Evolutionary conservation across 1,140 invertebrate species (phyloP).

Genomic region (Macrobrachium nipponense): DNA sequence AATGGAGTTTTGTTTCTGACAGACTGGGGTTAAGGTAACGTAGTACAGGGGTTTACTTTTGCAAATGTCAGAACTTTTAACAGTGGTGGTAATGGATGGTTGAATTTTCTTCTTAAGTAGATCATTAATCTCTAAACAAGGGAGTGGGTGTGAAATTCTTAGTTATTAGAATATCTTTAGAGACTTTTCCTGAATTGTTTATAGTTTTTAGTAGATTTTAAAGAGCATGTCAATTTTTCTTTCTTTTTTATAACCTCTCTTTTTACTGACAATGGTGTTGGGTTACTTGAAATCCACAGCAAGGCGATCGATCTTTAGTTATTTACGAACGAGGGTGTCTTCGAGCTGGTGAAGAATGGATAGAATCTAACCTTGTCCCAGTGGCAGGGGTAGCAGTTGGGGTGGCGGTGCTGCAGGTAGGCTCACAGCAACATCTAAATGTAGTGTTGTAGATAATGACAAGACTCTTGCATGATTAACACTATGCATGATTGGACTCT

Average conservation of each 20-base stretch:
- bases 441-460: not conserved
- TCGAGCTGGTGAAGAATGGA: slow-evolving; percentile 91
- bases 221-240: not conserved
- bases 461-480: too few relatives aligned
- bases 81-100: too few relatives aligned
- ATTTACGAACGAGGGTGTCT: slow-evolving; percentile 96
- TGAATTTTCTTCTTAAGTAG: too few relatives aligned
- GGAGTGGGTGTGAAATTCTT: too few relatives aligned
- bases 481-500: too few relatives aligned
- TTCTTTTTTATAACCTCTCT: not conserved
- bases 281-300: slow-evolving; percentile 38
- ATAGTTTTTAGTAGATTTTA: not conserved
- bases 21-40: too few relatives aligned
- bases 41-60: too few relatives aligned
- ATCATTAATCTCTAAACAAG: too few relatives aligned
- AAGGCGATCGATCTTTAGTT: slow-evolving; percentile 77
- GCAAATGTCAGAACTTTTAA: too few relatives aligned
- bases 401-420: slow-evolving; percentile 87
- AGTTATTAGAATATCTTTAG: too few relatives aligned
- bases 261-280: slow-evolving; percentile 54
- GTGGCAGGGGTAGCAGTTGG: slow-evolving; percentile 86
- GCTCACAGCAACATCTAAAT: not conserved
- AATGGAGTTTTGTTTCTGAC: too few relatives aligned
- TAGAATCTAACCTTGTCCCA: slow-evolving; percentile 89
- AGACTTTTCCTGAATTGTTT: too few relatives aligned